A percentile compares a stretch with the other conserved stretches of the same genome.
phyloP scores from a whole-genome alignment of 1,140 invertebrate species.

The Drosophila nigromelanica region DNA sequence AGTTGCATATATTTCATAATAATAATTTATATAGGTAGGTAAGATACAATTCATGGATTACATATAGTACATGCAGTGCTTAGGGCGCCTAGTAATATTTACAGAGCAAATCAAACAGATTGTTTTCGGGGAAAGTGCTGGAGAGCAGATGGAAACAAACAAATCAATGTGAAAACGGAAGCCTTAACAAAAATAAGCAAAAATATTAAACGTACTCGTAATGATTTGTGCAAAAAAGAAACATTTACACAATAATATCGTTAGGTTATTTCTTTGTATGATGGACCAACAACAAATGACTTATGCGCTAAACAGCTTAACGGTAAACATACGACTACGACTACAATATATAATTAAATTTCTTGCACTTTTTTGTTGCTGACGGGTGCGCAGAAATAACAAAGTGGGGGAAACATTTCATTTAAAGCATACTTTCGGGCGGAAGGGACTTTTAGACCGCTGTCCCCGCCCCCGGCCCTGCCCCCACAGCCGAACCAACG shows the following conservation, averaged over 20 bases:
- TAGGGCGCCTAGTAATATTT: constrained; percentile 36
- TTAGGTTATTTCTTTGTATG: constrained; percentile 59
- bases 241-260: constrained; percentile 60
- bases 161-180: constrained; percentile 13
- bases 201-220: background rate
- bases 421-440: constrained; percentile 64
- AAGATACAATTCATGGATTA: constrained; percentile 49
- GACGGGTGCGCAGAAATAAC: constrained; percentile 74
- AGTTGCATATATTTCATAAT: constrained; percentile 46
- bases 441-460: constrained; percentile 22
- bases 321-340: constrained; percentile 42
- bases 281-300: constrained; percentile 76
- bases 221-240: constrained; percentile 30
- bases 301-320: constrained; percentile 45
- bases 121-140: constrained; percentile 27
- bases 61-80: constrained; percentile 33
- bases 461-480: constrained; percentile 14
- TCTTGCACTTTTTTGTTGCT: constrained; percentile 62
- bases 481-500: constrained; percentile 27
- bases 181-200: constrained; percentile 19
- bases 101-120: constrained; percentile 37
- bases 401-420: constrained; percentile 43
- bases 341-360: constrained; percentile 61
- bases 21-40: constrained; percentile 47
- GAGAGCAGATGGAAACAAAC: constrained; percentile 17